Conservation (phyloP, 2,113 vertebrate species). For the Oxygymnocypris stewartii region DNA sequence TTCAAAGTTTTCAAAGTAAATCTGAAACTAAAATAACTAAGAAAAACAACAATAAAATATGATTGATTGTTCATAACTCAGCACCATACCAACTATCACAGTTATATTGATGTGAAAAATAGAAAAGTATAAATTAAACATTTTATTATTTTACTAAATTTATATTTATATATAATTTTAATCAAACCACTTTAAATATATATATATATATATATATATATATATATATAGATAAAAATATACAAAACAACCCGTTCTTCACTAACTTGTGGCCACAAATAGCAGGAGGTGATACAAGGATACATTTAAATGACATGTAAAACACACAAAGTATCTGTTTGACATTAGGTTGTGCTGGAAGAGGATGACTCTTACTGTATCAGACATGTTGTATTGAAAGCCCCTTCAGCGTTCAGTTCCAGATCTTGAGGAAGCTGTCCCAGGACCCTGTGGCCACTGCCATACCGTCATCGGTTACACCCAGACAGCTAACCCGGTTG, state of each 20-base stretch:
- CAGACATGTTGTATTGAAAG: constrained; percentile 47
- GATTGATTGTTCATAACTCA: too few species aligned
- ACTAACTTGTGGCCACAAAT: neutral
- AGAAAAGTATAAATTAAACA: too few species aligned
- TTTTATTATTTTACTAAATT: too few species aligned
- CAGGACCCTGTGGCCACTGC: constrained; percentile 98
- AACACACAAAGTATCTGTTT: constrained; percentile 3
- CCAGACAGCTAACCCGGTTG: constrained; percentile 99
- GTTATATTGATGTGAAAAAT: too few species aligned
- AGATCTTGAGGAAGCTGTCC: constrained; percentile 99
- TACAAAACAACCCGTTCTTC: neutral
- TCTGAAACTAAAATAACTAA: too few species aligned
- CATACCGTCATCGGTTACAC: constrained; percentile 98
- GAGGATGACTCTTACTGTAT: constrained; percentile 43
- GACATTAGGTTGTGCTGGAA: neutral
- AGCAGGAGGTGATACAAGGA: neutral
- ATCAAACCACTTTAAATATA: too few species aligned
- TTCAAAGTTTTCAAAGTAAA: too few species aligned
- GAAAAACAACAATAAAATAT: too few species aligned
- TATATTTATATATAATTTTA: too few species aligned
- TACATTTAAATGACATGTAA: neutral
- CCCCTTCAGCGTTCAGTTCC: constrained; percentile 93
- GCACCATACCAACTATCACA: too few species aligned
- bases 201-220: too few species aligned
- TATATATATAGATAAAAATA: too few species aligned